Evolutionary conservation across 2,888 invertebrate species (phyloP), one percentile per base, ranked within the genome.

Genomic region (Rhabditoides inermis): DNA sequence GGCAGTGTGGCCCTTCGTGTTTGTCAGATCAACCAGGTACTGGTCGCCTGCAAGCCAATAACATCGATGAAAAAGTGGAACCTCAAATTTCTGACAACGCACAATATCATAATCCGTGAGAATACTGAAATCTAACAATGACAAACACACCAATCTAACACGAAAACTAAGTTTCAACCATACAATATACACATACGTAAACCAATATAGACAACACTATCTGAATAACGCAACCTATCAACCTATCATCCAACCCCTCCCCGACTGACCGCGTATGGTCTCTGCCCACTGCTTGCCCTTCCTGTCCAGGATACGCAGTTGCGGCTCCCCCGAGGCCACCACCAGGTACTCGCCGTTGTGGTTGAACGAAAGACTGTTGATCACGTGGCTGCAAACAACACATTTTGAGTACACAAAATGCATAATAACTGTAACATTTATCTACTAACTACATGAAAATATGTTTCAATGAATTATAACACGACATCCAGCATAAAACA

Each of bases 11-110:
- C 98, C 95, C 77, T 88, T 91, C 0, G 92, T 92, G 69, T 83
- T 84, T 0, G 88, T 85, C 85, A 90, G 88, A 77, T 98, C 95
- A 0, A 86, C 86, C 22, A 99, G 87, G 72, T 98, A 98, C 77
- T 89, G 90, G 78, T 91, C 90, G 0, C 92, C 95, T 78, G 90
- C n/a, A n/a, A n/a, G n/a, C n/a, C n/a, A n/a, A n/a, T n/a, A n/a
- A n/a, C n/a, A n/a, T n/a, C n/a, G n/a, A n/a, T n/a, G n/a, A n/a
- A n/a, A n/a, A n/a, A n/a, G n/a, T n/a, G n/a, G n/a, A n/a, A n/a
- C n/a, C n/a, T n/a, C n/a, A n/a, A n/a, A n/a, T n/a, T n/a, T n/a
- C n/a, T n/a, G n/a, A n/a, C n/a, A n/a, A n/a, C n/a, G n/a, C n/a
- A n/a, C n/a, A n/a, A n/a, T n/a, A n/a, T n/a, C n/a, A n/a, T n/a